Percentiles rank a stretch among this genome's conserved stretches.
These are phyloP conservation scores for Listronotus bonariensis DNA, from an alignment of 1,140 invertebrate species.

Conservation along the genomic window DNA sequence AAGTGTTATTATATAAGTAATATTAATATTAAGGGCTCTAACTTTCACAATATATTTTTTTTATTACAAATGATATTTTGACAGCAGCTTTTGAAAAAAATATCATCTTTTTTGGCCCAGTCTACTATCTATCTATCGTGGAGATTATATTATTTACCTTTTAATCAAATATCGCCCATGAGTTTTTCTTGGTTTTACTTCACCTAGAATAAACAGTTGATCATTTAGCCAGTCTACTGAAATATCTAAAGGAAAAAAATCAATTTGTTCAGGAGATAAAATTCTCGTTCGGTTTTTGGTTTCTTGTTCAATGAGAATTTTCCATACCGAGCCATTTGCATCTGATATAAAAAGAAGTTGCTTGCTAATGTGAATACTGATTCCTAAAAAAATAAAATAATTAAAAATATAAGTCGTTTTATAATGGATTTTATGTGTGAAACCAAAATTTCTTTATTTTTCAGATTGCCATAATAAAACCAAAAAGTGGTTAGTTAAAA, in stretches of 20 bases:
- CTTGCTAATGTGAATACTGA: conserved; percentile 73
- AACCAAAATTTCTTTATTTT: too few species aligned
- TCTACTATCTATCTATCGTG: too few species aligned
- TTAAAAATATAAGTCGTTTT: too few species aligned
- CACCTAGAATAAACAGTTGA: conserved; percentile 77
- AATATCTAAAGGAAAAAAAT: conserved; percentile 67
- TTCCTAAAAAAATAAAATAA: conserved; percentile 64
- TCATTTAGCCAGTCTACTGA: conserved; percentile 88
- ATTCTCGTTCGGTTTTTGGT: conserved; percentile 57
- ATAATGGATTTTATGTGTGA: too few species aligned
- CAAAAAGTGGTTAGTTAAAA: too few species aligned
- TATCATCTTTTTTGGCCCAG: too few species aligned
- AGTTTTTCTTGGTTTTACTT: conserved; percentile 53
- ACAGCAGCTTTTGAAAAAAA: too few species aligned
- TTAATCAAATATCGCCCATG: conserved; percentile 69
- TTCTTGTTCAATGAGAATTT: conserved; percentile 56
- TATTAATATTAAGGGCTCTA: too few species aligned
- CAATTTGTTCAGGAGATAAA: conserved; percentile 61
- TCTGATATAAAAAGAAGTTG: conserved; percentile 77
- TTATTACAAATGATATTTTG: too few species aligned
- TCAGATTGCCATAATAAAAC: too few species aligned
- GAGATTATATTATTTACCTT: conserved; percentile 49
- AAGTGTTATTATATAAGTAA: too few species aligned
- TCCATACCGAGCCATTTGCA: conserved; percentile 66
- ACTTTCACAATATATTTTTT: too few species aligned